Evolutionary conservation across 53 echinoderm and acorn worm genomes (phyloP), one percentile per base, ranked within the genome.

Genomic region (Luidia sarsii): DNA sequence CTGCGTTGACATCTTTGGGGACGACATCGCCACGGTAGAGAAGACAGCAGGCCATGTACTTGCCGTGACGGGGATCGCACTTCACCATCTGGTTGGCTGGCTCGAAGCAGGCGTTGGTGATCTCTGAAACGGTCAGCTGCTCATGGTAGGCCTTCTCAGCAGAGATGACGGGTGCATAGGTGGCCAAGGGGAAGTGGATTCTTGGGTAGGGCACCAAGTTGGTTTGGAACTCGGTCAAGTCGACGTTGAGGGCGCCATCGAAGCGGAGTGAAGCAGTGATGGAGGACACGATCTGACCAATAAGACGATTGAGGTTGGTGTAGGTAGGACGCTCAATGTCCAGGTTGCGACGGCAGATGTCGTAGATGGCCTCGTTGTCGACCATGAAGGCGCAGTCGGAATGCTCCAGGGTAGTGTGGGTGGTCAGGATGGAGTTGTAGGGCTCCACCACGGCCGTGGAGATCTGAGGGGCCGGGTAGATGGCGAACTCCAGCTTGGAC

Each of bases 31-130:
- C 95, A 45, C 95, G 89, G 88, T 70, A 95, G 16, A 95, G 83
- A 45, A 95, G 65, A 51, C 89, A 89, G 36, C 95, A 95, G 16
- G 90, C 95, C 87, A 90, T 95, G 95, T 95, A 95, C 84, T 95
- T 95, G 51, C 95, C 95, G 57, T 92, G 95, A 92, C 95, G 95
- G 35, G 95, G 95, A 65, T 95, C 95, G 67, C 95, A 95, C 82
- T 95, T 95, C 51, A 92, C 95, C 92, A 95, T 92, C 92, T 94
- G 95, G 70, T 92, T 94, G 64, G 89, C 83, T 3, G 94, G 90
- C 85, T 94, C 94, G 66, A 94, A 94, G 79, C 94, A 94, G 7
- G 94, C 74, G 34, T 85, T 94, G 75, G 94, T 91, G 77, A 94
- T 84, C 56, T 94, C 94, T 46, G 94, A 73, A 75, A 91, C 88